phyloP scores from a whole-genome alignment of 1,140 invertebrate species.

The Oppia nitens region DNA sequence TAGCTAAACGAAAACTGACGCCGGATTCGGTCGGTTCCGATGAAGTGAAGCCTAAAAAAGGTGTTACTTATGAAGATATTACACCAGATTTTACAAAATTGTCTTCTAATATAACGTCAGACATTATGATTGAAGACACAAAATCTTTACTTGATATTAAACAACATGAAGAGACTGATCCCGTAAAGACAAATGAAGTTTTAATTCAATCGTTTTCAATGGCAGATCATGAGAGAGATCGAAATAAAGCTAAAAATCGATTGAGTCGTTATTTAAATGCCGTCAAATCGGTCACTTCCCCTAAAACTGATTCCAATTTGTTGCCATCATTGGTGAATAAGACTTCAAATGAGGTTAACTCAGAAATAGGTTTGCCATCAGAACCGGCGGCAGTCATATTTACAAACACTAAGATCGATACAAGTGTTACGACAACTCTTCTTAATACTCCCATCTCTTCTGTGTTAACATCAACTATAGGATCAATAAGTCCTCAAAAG shows the following conservation, averaged over 20 bases:
- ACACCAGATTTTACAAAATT: background rate
- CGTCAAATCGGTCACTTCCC: background rate
- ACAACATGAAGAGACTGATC: background rate
- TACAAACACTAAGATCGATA: background rate
- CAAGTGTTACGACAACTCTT: background rate
- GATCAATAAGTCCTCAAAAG: background rate
- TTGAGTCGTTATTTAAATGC: constrained; percentile 7
- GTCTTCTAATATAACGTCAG: background rate
- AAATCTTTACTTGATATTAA: background rate
- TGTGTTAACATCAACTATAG: background rate
- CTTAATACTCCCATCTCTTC: background rate
- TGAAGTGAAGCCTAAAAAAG: background rate
- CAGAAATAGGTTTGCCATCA: background rate
- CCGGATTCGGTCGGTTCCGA: background rate
- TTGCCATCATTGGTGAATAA: background rate
- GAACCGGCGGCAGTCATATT: background rate
- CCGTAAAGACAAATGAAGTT: background rate
- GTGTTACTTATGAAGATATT: background rate
- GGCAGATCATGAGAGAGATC: constrained; percentile 9
- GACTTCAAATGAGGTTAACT: background rate
- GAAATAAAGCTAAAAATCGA: constrained; percentile 10
- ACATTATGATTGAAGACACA: background rate
- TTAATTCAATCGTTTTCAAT: background rate
- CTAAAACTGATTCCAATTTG: background rate
- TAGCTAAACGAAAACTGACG: background rate